Conservation (phyloP, 2,797 vertebrate genomes). For the Salmo trutta region DNA sequence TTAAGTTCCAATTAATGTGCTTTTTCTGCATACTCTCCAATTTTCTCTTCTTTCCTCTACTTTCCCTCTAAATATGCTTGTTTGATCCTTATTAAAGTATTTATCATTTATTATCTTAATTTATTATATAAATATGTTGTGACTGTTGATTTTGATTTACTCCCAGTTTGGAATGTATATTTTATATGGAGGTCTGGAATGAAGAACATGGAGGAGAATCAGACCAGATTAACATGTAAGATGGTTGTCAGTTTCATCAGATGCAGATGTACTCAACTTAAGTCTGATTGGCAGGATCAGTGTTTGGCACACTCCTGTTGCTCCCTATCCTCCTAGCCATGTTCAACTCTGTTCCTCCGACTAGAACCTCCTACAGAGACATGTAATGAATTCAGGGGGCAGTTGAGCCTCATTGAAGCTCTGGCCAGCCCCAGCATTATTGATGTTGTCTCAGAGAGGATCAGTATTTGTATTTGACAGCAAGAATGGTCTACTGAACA, state of each 20-base stretch:
- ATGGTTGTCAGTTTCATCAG: constrained; percentile 15
- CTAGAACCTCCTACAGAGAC: too few species aligned
- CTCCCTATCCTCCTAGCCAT: background rate
- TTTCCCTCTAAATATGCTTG: background rate
- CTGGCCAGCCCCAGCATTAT: background rate
- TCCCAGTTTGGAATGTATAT: too few species aligned
- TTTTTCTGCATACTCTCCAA: too few species aligned
- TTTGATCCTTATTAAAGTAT: background rate
- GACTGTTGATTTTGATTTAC: background rate
- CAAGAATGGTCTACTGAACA: background rate
- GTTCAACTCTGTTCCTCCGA: too few species aligned
- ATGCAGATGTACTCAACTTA: constrained; percentile 17
- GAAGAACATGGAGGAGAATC: background rate
- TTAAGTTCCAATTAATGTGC: too few species aligned
- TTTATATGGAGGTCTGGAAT: too few species aligned
- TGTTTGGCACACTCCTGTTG: constrained; percentile 14
- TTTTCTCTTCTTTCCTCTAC: background rate
- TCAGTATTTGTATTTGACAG: background rate
- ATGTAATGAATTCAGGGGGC: too few species aligned
- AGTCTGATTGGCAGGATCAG: constrained; percentile 28
- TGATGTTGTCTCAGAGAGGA: background rate
- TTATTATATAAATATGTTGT: background rate
- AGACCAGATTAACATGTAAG: background rate
- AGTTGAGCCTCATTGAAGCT: background rate
- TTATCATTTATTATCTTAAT: too few species aligned